A percentile compares a stretch with the other conserved stretches of the same genome.
Evolutionary conservation across 2,888 invertebrate genomes (phyloP).

Genomic region (Cerastis leucographa): DNA sequence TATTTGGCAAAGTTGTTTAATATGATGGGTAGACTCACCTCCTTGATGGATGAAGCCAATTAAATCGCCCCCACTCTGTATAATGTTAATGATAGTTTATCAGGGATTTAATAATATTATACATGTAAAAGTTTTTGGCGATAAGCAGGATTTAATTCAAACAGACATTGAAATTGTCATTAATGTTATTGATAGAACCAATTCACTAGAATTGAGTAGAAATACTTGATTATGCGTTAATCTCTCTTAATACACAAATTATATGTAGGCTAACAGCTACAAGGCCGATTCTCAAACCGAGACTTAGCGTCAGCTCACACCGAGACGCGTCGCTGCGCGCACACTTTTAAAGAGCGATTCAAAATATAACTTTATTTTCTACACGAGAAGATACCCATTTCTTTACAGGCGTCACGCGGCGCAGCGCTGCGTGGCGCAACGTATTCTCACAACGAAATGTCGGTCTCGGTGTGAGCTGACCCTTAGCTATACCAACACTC

Average conservation of each 20-base stretch:
- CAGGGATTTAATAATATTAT: constrained; percentile 8
- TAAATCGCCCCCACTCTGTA: neutral
- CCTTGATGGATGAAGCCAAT: neutral
- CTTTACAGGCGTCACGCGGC: too few relatives aligned
- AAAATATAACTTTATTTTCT: too few relatives aligned
- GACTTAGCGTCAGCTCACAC: too few relatives aligned
- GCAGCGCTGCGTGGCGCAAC: too few relatives aligned
- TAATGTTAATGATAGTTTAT: neutral
- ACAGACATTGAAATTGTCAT: neutral
- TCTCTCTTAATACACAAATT: neutral
- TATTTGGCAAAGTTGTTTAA: neutral
- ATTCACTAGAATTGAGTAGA: neutral
- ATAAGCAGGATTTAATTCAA: neutral
- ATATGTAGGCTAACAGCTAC: neutral
- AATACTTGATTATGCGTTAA: neutral
- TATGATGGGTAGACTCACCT: neutral
- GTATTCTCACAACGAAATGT: too few relatives aligned
- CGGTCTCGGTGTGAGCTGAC: too few relatives aligned
- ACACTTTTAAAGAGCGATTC: too few relatives aligned
- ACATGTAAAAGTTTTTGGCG: neutral
- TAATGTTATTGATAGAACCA: neutral
- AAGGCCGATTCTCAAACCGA: neutral
- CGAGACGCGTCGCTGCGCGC: too few relatives aligned
- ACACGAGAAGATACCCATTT: too few relatives aligned
- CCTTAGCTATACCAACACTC: too few relatives aligned